Evolutionary conservation across 2,797 vertebrate species (phyloP).

Genomic region (Merluccius polli): DNA sequence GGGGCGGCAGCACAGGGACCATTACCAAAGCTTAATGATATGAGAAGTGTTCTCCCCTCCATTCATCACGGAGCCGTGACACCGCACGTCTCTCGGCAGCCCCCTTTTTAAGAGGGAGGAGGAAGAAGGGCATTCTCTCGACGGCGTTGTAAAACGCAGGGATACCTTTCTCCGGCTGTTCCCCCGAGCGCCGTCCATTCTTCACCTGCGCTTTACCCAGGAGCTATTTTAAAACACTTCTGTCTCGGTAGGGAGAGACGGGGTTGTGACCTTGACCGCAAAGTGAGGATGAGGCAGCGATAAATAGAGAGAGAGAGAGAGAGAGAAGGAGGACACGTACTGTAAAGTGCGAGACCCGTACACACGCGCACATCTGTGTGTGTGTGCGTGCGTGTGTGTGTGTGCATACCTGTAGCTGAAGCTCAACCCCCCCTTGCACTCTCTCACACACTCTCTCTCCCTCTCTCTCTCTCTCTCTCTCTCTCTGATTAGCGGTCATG

Average conservation of each 20-base stretch:
- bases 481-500: too few species aligned
- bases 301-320: slow-evolving; percentile 28
- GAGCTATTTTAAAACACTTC: slow-evolving; percentile 54
- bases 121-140: slow-evolving; percentile 47
- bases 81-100: slow-evolving; percentile 57
- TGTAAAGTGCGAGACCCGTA: too few species aligned
- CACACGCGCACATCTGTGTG: background rate
- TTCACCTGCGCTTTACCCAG: slow-evolving; percentile 54
- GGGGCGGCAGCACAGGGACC: slow-evolving; percentile 48
- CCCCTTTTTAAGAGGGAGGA: slow-evolving; percentile 57
- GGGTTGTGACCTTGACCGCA: slow-evolving; percentile 39
- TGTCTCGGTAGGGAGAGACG: slow-evolving; percentile 15
- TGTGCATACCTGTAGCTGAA: background rate
- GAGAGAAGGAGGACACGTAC: too few species aligned
- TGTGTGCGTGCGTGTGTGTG: slow-evolving; percentile 12
- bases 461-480: too few species aligned
- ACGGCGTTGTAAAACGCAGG: slow-evolving; percentile 41
- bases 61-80: slow-evolving; percentile 59
- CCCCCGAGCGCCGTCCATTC: slow-evolving; percentile 48
- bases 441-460: background rate
- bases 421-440: background rate
- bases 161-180: slow-evolving; percentile 25
- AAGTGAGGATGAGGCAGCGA: too few species aligned
- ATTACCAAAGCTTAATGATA: slow-evolving; percentile 74
- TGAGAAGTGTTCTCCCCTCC: slow-evolving; percentile 62